Evolutionary conservation across 1,140 invertebrate species (phyloP).

Genomic region (Brachionus sp.): DNA sequence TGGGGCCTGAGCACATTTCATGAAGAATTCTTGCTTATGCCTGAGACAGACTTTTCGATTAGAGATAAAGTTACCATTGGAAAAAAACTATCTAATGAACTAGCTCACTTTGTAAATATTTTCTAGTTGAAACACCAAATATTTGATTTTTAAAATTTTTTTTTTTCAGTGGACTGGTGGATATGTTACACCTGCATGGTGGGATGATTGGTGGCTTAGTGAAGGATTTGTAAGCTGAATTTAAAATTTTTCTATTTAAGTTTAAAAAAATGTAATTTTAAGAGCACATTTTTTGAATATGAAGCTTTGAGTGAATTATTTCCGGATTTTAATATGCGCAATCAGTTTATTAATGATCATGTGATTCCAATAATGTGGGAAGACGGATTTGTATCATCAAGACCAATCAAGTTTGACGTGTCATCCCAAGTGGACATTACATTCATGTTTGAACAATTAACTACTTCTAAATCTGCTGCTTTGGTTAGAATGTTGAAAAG

Average conservation of each 20-base stretch:
- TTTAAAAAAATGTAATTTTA: background rate
- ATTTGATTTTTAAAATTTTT: background rate
- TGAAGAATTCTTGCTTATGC: slow-evolving; percentile 76
- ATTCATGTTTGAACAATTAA: background rate
- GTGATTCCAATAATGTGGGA: slow-evolving; percentile 41
- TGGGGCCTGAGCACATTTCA: slow-evolving; percentile 83
- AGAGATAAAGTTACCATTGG: slow-evolving; percentile 64
- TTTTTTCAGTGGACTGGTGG: slow-evolving; percentile 69
- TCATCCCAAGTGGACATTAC: background rate
- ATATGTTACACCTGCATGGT: slow-evolving; percentile 68
- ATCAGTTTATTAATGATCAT: slow-evolving; percentile 30
- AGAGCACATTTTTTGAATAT: slow-evolving; percentile 50
- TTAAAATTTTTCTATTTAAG: background rate
- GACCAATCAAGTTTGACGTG: background rate
- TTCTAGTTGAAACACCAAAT: background rate
- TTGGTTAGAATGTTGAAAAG: slow-evolving; percentile 18
- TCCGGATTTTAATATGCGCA: slow-evolving; percentile 71
- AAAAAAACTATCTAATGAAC: slow-evolving; percentile 73
- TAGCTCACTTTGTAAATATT: slow-evolving; percentile 66
- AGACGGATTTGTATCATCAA: slow-evolving; percentile 23
- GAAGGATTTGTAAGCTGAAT: slow-evolving; percentile 58
- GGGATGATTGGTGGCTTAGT: slow-evolving; percentile 62
- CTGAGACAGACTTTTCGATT: slow-evolving; percentile 52
- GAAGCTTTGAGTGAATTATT: slow-evolving; percentile 64
- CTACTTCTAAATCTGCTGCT: slow-evolving; percentile 5